phyloP scores from a whole-genome alignment of 2,113 vertebrate species.

The Heloderma charlesbogerti region DNA sequence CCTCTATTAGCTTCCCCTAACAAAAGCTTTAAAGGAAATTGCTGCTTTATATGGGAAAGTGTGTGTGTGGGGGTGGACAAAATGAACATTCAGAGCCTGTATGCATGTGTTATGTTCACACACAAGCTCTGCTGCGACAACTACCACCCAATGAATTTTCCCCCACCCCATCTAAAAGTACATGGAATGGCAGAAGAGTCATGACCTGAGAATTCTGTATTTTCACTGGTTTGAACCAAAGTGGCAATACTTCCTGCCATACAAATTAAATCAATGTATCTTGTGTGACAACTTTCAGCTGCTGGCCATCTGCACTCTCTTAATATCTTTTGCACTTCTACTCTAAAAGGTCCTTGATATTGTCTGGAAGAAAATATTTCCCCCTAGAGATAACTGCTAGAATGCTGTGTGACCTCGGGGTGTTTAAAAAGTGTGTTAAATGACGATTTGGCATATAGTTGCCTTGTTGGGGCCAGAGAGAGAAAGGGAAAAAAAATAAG shows the following conservation, averaged over 20 bases:
- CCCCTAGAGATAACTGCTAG: constrained; percentile 76
- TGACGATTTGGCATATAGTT: not conserved
- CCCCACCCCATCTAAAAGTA: constrained; percentile 34
- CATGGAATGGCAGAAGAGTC: constrained; percentile 44
- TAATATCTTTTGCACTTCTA: constrained; percentile 54
- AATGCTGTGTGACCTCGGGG: constrained; percentile 64
- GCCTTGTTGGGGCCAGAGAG: not conserved
- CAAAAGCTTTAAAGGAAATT: not conserved
- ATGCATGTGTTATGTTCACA: not conserved
- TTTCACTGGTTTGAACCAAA: constrained; percentile 40
- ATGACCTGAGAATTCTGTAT: not conserved
- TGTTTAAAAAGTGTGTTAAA: constrained; percentile 67
- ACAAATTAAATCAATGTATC: constrained; percentile 81
- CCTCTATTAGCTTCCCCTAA: not conserved
- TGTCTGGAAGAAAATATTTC: constrained; percentile 64
- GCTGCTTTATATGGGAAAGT: not conserved
- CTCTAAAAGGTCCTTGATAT: constrained; percentile 67
- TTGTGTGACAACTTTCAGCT: constrained; percentile 69
- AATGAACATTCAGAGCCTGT: not conserved
- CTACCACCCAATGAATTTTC: constrained; percentile 30
- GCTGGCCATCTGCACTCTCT: constrained; percentile 54
- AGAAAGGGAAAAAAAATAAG: too few species aligned
- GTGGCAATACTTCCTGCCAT: constrained; percentile 56
- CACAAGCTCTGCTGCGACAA: constrained; percentile 40
- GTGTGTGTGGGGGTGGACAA: not conserved